These are phyloP conservation scores for Oceanodroma leucorhoa DNA, from an alignment of 2,797 vertebrate species.

Conservation along the genomic window DNA sequence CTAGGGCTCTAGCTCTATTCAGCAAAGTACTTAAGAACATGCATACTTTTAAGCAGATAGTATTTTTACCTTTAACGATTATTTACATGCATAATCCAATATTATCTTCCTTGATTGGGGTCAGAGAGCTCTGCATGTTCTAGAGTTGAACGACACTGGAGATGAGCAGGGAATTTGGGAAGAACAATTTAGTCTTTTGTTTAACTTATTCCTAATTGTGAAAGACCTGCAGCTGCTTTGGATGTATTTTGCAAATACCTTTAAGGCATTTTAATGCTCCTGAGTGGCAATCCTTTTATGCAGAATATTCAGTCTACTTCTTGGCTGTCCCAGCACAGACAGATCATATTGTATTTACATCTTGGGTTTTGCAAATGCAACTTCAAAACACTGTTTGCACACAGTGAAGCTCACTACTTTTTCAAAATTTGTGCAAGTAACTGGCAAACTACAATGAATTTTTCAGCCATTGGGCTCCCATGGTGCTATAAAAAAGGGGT, in stretches of 20 bases:
- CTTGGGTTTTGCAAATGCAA: background rate
- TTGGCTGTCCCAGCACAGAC: background rate
- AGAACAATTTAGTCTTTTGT: background rate
- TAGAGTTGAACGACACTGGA: background rate
- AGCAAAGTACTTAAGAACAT: background rate
- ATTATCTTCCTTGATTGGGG: rapidly evolving
- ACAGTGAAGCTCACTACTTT: background rate
- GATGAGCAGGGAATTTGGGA: background rate
- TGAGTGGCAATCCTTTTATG: background rate
- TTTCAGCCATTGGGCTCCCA: background rate
- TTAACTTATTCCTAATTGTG: background rate
- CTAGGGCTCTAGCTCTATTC: background rate
- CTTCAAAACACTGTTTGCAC: background rate
- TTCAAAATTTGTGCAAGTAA: background rate
- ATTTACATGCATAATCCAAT: background rate
- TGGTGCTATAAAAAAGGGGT: background rate
- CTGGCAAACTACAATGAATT: background rate
- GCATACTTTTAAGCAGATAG: background rate
- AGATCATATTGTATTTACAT: background rate
- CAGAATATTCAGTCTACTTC: background rate
- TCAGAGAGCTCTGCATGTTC: background rate
- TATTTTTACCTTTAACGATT: background rate
- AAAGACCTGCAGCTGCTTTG: background rate
- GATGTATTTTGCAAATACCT: background rate
- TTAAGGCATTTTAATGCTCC: background rate